Evolutionary conservation across 2,797 vertebrate genomes (phyloP).

Genomic region (Lithobates sylvaticus): DNA sequence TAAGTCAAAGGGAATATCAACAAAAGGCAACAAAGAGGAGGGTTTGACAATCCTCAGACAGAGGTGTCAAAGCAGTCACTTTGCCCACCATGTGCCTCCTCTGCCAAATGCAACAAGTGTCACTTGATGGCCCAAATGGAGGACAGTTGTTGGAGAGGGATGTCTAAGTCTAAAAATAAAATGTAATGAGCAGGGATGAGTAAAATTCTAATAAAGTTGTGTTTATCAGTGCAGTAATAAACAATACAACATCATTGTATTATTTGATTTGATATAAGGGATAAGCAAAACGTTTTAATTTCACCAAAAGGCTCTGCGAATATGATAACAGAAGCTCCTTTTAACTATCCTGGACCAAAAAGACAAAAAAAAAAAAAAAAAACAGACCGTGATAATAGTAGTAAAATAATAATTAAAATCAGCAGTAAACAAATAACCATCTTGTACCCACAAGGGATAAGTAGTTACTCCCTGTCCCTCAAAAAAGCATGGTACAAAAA

Average conservation of each 20-base stretch:
- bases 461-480: too few relatives aligned
- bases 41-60: slow-evolving; percentile 23
- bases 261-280: not conserved
- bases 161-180: not conserved
- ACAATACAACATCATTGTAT: not conserved
- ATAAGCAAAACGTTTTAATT: not conserved
- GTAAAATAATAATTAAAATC: too few relatives aligned
- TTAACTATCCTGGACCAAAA: too few relatives aligned
- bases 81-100: slow-evolving; percentile 70
- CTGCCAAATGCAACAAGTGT: slow-evolving; percentile 72
- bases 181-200: too few relatives aligned
- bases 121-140: slow-evolving; percentile 64
- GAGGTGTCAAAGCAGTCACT: slow-evolving; percentile 66
- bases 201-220: not conserved
- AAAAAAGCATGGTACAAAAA: too few relatives aligned
- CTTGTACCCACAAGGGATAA: too few relatives aligned
- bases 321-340: too few relatives aligned
- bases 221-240: not conserved
- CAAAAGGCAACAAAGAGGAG: slow-evolving; percentile 59
- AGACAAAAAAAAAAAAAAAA: too few relatives aligned
- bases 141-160: not conserved
- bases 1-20: slow-evolving; percentile 20
- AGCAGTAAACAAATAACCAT: too few relatives aligned
- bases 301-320: too few relatives aligned
- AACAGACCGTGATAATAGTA: too few relatives aligned